Percentiles rank a stretch among this genome's conserved stretches.
Evolutionary conservation across 1,140 invertebrate species (phyloP).

Genomic region (Sweltsa coloradensis): DNA sequence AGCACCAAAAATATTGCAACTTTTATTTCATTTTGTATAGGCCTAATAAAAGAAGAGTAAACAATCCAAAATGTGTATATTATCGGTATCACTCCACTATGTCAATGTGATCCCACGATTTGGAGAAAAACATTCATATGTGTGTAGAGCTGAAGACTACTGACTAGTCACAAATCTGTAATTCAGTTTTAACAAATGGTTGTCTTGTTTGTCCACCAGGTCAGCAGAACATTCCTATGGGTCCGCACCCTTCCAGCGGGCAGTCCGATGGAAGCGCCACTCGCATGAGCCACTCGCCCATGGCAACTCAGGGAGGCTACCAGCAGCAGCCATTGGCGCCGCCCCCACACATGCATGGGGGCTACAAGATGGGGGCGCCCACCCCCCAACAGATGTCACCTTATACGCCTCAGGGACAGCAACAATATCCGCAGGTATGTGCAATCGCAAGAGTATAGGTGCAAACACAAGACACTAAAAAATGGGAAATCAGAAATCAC

Average conservation of each 20-base stretch:
- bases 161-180: slow-evolving; percentile 2
- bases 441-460: too few relatives aligned
- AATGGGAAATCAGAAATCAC: too few relatives aligned
- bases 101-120: too few relatives aligned
- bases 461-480: too few relatives aligned
- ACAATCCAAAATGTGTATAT: too few relatives aligned
- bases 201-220: slow-evolving; percentile 41
- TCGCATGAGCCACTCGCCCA: slow-evolving; percentile 60
- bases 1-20: too few relatives aligned
- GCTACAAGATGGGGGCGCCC: slow-evolving; percentile 39
- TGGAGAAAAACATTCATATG: too few relatives aligned
- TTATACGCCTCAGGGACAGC: slow-evolving; percentile 32
- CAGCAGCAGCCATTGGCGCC: slow-evolving; percentile 49
- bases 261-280: slow-evolving; percentile 67
- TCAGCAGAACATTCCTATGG: slow-evolving; percentile 84
- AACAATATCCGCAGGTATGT: slow-evolving; percentile 36
- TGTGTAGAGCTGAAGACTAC: too few relatives aligned
- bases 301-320: slow-evolving; percentile 52
- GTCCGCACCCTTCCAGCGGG: slow-evolving; percentile 79
- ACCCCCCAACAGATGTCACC: slow-evolving; percentile 35
- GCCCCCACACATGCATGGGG: slow-evolving; percentile 40
- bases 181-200: slow-evolving; percentile 12
- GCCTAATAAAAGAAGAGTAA: too few relatives aligned
- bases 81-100: too few relatives aligned
- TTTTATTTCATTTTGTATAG: too few relatives aligned